These are phyloP conservation scores for Gallinago paraguaiae DNA, from an alignment of 2,113 vertebrate species.

Conservation along the genomic window DNA sequence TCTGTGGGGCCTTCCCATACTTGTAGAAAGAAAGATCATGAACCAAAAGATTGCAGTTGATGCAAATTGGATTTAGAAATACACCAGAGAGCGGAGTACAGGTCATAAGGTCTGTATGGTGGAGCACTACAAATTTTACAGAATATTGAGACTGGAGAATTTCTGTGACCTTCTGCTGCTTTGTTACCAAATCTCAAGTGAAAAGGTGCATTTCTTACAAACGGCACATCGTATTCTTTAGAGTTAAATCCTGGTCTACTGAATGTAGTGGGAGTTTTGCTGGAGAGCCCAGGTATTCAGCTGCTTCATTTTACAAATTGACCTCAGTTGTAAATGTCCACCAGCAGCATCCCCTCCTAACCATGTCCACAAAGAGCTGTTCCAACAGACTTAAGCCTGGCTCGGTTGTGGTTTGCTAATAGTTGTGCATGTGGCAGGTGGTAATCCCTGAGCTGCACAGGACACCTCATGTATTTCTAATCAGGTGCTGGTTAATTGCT, in stretches of 20 bases:
- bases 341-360: not conserved
- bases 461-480: not conserved
- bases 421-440: not conserved
- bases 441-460: not conserved
- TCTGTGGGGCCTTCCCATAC: not conserved
- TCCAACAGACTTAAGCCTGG: not conserved
- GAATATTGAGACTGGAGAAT: not conserved
- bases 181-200: not conserved
- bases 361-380: not conserved
- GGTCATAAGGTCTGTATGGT: not conserved
- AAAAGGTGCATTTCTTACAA: not conserved
- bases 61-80: not conserved
- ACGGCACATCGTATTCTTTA: not conserved
- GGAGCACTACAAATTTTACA: not conserved
- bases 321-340: not conserved
- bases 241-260: not conserved
- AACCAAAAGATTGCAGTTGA: not conserved
- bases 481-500: not conserved
- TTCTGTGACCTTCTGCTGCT: not conserved
- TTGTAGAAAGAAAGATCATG: not conserved
- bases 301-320: not conserved
- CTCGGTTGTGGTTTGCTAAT: fast-evolving
- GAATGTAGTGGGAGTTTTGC: not conserved
- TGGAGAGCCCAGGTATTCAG: not conserved
- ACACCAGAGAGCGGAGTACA: not conserved